Conservation (phyloP, 2,797 vertebrate genomes). For the Hoplostethus atlanticus region DNA sequence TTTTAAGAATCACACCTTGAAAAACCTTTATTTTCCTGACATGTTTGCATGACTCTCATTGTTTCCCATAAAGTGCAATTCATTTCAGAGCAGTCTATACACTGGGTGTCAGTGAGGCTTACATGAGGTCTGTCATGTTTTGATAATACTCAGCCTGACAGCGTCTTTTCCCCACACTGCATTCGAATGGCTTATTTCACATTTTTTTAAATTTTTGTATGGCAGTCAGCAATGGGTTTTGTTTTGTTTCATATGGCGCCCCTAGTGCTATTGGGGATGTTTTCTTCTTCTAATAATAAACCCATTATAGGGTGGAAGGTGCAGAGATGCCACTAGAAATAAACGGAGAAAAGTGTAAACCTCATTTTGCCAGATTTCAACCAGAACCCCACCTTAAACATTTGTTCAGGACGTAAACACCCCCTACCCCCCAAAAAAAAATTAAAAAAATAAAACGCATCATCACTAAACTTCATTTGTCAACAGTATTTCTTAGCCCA, state of each 20-base stretch:
- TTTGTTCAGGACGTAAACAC: background rate
- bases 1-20: background rate
- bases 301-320: too few species aligned
- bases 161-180: background rate
- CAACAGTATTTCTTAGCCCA: conserved; percentile 42
- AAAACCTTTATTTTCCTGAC: conserved; percentile 13
- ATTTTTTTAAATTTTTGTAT: background rate
- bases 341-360: conserved; percentile 24
- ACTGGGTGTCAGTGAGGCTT: background rate
- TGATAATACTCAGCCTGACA: background rate
- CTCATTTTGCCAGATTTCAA: background rate
- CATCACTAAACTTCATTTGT: conserved; percentile 45
- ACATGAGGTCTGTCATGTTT: background rate
- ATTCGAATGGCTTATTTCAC: background rate
- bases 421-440: too few species aligned
- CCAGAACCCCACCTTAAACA: background rate
- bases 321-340: conserved; percentile 4
- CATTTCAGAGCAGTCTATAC: conserved; percentile 6
- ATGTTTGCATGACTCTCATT: conserved; percentile 48
- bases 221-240: conserved; percentile 1
- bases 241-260: conserved; percentile 48
- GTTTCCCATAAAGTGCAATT: conserved; percentile 31
- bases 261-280: conserved; percentile 38
- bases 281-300: background rate
- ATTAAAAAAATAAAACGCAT: background rate